Evolutionary conservation across 2,888 invertebrate genomes (phyloP).

Genomic region (Agonopterix subpropinquella): DNA sequence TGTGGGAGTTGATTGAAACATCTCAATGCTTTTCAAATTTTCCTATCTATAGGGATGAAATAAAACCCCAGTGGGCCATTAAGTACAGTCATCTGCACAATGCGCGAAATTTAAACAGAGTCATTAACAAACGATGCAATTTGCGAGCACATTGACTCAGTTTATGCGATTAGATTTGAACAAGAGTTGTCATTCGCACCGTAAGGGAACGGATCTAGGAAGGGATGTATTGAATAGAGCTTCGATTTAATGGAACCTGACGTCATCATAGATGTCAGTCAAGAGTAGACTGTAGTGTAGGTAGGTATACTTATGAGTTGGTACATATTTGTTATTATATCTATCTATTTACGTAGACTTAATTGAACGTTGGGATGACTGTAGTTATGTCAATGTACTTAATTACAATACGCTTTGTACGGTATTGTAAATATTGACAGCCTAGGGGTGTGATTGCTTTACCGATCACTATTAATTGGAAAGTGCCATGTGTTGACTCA

Average conservation of each 20-base stretch:
- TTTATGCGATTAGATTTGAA: constrained; percentile 40
- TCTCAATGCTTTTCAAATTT: too few species aligned
- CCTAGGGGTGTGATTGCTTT: constrained; percentile 24
- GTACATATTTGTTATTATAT: not conserved
- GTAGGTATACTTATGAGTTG: constrained; percentile 3
- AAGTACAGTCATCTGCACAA: constrained; percentile 26
- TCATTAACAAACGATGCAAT: constrained; percentile 46
- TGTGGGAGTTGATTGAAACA: too few species aligned
- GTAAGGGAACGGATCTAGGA: constrained; percentile 17
- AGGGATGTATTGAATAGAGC: constrained; percentile 23
- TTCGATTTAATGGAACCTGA: constrained; percentile 34
- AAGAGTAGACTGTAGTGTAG: constrained; percentile 4
- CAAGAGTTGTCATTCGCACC: constrained; percentile 37
- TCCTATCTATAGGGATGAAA: too few species aligned
- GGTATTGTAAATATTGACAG: constrained; percentile 34
- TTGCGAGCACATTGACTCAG: constrained; percentile 40
- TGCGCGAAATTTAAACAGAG: constrained; percentile 34
- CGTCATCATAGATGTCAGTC: constrained; percentile 15
- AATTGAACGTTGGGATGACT: constrained; percentile 20
- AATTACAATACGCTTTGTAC: constrained; percentile 31
- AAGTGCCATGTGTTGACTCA: too few species aligned
- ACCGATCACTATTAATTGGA: not conserved
- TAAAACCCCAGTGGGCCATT: constrained; percentile 8
- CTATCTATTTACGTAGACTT: constrained; percentile 12
- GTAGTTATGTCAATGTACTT: constrained; percentile 6